A percentile compares a stretch with the other conserved stretches of the same genome.
phyloP scores from a whole-genome alignment of 2,797 vertebrate genomes.

The Platyrinchus mystaceus region DNA sequence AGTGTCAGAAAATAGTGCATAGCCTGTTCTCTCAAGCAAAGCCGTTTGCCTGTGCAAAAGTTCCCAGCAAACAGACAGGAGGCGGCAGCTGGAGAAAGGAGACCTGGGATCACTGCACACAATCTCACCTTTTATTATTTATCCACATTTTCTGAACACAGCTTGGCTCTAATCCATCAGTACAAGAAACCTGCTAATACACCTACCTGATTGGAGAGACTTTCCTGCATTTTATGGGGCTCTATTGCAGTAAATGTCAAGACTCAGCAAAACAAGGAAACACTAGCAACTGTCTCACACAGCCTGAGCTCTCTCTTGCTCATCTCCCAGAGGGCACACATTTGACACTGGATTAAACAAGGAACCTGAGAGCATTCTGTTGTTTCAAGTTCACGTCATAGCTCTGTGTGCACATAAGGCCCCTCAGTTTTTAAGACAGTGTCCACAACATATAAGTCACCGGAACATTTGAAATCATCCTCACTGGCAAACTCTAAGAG shows the following conservation, averaged over 20 bases:
- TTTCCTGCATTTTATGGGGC: not conserved
- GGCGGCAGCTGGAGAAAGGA: not conserved
- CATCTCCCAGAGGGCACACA: not conserved
- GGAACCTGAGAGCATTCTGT: not conserved
- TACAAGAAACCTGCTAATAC: not conserved
- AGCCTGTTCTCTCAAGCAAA: slow-evolving; percentile 49
- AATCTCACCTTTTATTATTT: slow-evolving; percentile 50
- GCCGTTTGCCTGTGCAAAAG: not conserved
- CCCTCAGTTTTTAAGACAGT: not conserved
- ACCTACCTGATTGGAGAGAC: not conserved
- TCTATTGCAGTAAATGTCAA: not conserved
- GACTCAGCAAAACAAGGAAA: not conserved
- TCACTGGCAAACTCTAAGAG: not conserved
- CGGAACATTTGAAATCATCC: not conserved
- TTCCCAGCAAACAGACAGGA: not conserved
- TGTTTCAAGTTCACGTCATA: not conserved
- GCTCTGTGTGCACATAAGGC: not conserved
- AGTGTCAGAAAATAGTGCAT: not conserved
- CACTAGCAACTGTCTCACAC: not conserved
- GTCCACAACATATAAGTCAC: not conserved
- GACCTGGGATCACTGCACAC: slow-evolving; percentile 50
- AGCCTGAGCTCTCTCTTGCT: not conserved
- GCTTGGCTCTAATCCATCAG: slow-evolving; percentile 25
- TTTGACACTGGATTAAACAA: not conserved
- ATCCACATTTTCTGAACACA: not conserved